phyloP scores from a whole-genome alignment of 2,113 vertebrate species.

The Pseudonaja textilis region DNA sequence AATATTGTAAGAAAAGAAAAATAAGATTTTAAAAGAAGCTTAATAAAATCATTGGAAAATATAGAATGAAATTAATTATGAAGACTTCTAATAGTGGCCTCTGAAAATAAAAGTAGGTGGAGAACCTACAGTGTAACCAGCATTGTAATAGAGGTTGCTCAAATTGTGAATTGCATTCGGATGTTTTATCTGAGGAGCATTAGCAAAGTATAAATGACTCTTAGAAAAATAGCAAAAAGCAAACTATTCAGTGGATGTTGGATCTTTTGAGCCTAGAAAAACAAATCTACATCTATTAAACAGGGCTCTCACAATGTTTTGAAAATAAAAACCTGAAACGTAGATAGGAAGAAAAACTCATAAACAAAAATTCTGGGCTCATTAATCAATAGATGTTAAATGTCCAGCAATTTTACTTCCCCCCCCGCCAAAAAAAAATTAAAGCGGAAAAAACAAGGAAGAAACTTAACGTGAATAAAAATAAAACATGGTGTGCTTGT shows the following conservation, averaged over 20 bases:
- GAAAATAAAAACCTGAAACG: neutral
- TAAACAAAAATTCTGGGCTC: neutral
- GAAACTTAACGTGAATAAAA: neutral
- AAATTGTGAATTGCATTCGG: neutral
- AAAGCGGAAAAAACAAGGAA: neutral
- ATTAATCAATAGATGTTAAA: neutral
- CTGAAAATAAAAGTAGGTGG: neutral
- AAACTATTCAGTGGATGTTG: neutral
- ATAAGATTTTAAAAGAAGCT: neutral
- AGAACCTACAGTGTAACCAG: neutral
- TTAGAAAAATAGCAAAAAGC: too few species aligned
- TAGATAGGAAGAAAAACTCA: neutral
- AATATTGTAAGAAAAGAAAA: neutral
- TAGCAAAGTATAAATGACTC: too few species aligned
- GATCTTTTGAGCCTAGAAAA: neutral
- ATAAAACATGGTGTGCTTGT: neutral
- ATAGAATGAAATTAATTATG: neutral
- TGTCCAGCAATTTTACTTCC: neutral
- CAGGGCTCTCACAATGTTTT: slow-evolving; percentile 4
- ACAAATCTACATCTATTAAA: neutral
- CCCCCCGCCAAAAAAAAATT: neutral
- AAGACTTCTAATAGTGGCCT: neutral
- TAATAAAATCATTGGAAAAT: neutral
- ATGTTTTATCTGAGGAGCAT: too few species aligned
- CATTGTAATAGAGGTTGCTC: neutral